Conservation (phyloP, 1,140 invertebrate species). For the Delia radicum region DNA sequence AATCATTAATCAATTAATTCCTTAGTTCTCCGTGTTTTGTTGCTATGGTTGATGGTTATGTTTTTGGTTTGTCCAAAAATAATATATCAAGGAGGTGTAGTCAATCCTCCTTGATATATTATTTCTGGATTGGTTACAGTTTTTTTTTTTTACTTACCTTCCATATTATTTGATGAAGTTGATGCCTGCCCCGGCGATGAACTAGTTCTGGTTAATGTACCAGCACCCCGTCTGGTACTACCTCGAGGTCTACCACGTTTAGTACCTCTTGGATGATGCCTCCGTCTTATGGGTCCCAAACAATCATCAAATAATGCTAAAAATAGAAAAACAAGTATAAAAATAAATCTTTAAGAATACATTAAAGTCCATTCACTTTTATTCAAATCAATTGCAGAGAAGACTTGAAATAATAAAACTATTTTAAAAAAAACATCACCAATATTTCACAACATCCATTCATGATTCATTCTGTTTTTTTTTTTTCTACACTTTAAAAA, state of each 20-base stretch:
- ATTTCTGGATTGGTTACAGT: neutral
- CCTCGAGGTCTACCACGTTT: constrained; percentile 70
- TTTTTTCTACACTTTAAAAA: neutral
- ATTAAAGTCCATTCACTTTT: neutral
- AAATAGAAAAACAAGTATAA: constrained; percentile 31
- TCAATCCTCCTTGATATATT: too few species aligned
- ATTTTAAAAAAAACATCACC: neutral
- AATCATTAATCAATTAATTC: too few species aligned
- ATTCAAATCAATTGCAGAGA: neutral
- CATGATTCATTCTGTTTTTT: neutral
- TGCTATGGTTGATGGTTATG: too few species aligned
- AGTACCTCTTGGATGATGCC: constrained; percentile 61
- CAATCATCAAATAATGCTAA: constrained; percentile 46
- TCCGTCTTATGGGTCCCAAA: constrained; percentile 55
- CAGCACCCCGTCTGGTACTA: constrained; percentile 58
- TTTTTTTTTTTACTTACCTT: constrained; percentile 10
- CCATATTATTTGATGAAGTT: constrained; percentile 8
- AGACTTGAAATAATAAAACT: neutral
- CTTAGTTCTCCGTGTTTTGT: too few species aligned
- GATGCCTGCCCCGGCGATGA: constrained; percentile 30
- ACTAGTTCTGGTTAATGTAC: constrained; percentile 33
- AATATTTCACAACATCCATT: neutral
- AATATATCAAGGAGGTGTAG: too few species aligned
- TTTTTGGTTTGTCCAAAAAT: too few species aligned
- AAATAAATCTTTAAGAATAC: neutral